A percentile compares a stretch with the other conserved stretches of the same genome.
Conservation (phyloP, 2,797 vertebrate species). For the Phoxinus dragarum region DNA sequence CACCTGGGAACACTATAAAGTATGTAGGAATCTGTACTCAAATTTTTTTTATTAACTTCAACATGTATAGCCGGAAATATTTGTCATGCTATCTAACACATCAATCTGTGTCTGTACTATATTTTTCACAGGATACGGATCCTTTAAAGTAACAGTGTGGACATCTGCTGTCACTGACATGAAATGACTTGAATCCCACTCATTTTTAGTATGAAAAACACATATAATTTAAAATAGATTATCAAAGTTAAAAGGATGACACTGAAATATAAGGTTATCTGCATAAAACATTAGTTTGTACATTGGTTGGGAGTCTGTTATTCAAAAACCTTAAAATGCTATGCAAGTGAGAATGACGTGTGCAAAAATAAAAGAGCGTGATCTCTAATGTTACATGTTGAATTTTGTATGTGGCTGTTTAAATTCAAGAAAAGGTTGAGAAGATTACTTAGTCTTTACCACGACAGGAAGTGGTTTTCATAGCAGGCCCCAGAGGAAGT, state of each 20-base stretch:
- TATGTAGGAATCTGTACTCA: slow-evolving; percentile 49
- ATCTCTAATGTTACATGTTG: neutral
- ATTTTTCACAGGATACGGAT: slow-evolving; percentile 26
- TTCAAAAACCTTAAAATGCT: neutral
- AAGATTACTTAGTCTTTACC: slow-evolving; percentile 17
- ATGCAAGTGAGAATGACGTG: neutral
- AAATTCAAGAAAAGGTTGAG: neutral
- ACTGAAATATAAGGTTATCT: neutral
- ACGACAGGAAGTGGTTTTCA: slow-evolving; percentile 79
- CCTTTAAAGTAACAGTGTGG: neutral
- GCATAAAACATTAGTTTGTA: neutral
- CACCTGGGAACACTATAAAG: slow-evolving; percentile 82
- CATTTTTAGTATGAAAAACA: neutral
- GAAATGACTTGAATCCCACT: neutral
- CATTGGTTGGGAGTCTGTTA: neutral
- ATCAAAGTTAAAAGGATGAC: neutral
- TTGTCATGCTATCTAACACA: neutral
- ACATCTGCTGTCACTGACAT: slow-evolving; percentile 15
- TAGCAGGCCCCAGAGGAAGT: slow-evolving; percentile 67
- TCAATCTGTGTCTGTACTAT: neutral
- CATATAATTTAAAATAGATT: neutral
- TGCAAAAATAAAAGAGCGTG: slow-evolving; percentile 19
- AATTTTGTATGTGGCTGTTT: neutral
- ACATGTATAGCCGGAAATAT: neutral
- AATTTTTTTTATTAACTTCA: neutral